These are phyloP conservation scores for Enchytraeus crypticus DNA, from an alignment of 2,888 invertebrate species.

Conservation along the genomic window DNA sequence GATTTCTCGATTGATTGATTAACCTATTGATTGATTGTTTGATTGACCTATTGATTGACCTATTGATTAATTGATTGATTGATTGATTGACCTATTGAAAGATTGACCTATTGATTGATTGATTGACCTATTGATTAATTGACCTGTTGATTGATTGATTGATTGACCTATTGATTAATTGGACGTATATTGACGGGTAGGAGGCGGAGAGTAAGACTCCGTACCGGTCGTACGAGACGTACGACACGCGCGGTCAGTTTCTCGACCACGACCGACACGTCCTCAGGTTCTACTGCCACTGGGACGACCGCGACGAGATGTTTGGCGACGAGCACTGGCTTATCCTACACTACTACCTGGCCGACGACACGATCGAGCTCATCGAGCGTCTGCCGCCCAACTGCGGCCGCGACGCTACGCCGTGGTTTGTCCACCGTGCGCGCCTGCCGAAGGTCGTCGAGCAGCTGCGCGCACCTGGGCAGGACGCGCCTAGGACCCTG, in stretches of 20 bases:
- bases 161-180: too few species aligned
- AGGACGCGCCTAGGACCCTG: constrained; percentile 44
- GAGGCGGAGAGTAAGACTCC: constrained; percentile 48
- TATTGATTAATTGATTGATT: too few species aligned
- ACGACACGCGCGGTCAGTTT: constrained; percentile 65
- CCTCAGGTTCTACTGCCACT: constrained; percentile 72
- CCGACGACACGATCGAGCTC: constrained; percentile 81
- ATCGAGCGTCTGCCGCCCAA: constrained; percentile 63
- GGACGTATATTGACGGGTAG: constrained; percentile 27
- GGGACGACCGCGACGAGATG: constrained; percentile 74
- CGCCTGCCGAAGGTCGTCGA: constrained; percentile 62
- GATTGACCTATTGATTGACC: too few species aligned
- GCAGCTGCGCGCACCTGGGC: constrained; percentile 42
- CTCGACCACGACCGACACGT: constrained; percentile 67
- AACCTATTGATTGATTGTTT: too few species aligned
- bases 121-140: too few species aligned
- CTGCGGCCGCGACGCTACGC: constrained; percentile 63
- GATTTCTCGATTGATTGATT: too few species aligned
- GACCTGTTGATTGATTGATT: too few species aligned
- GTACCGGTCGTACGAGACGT: constrained; percentile 47
- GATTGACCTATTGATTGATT: too few species aligned
- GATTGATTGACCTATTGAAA: too few species aligned
- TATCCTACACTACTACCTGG: constrained; percentile 73
- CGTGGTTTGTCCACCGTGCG: constrained; percentile 65
- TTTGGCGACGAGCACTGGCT: constrained; percentile 69